Percentiles rank a stretch among this genome's conserved stretches.
Conservation (phyloP, 2,888 invertebrate genomes). For the Pogonocherus hispidulus region DNA sequence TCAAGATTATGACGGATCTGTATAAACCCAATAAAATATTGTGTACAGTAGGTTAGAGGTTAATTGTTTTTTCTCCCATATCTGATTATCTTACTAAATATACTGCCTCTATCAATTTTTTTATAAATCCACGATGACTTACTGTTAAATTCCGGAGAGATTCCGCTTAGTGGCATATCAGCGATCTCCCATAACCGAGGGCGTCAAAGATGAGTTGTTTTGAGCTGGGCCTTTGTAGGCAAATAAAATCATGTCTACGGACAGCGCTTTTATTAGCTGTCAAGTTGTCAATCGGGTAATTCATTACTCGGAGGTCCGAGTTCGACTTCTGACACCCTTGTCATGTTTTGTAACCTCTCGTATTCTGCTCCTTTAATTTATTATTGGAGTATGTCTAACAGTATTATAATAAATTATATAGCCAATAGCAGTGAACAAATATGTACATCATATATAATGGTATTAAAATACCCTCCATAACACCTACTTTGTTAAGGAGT, state of each 20-base stretch:
- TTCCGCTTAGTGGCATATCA: slow-evolving; percentile 37
- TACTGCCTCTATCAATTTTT: slow-evolving; percentile 6
- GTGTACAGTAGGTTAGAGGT: slow-evolving; percentile 8
- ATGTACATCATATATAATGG: neutral
- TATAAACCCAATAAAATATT: neutral
- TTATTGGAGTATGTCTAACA: slow-evolving; percentile 18
- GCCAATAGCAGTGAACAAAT: neutral
- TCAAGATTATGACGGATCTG: neutral
- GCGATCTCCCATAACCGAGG: slow-evolving; percentile 41
- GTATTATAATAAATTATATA: slow-evolving; percentile 6
- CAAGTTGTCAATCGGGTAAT: slow-evolving; percentile 64
- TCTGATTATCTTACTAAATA: slow-evolving; percentile 19
- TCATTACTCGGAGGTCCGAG: slow-evolving; percentile 60
- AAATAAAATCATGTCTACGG: slow-evolving; percentile 63
- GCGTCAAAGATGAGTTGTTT: slow-evolving; percentile 56
- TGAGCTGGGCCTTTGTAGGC: slow-evolving; percentile 54
- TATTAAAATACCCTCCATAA: too few relatives aligned
- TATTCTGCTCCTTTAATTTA: slow-evolving; percentile 27
- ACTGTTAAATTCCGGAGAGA: slow-evolving; percentile 25
- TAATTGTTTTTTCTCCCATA: slow-evolving; percentile 16
- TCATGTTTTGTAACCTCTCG: slow-evolving; percentile 21
- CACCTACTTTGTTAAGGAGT: too few relatives aligned
- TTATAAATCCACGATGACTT: slow-evolving; percentile 20
- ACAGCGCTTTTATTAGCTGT: slow-evolving; percentile 64
- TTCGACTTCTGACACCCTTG: slow-evolving; percentile 45